A percentile compares a stretch with the other conserved stretches of the same genome.
Conservation (phyloP, 1,140 invertebrate genomes). For the Brachionus manjavacas region DNA sequence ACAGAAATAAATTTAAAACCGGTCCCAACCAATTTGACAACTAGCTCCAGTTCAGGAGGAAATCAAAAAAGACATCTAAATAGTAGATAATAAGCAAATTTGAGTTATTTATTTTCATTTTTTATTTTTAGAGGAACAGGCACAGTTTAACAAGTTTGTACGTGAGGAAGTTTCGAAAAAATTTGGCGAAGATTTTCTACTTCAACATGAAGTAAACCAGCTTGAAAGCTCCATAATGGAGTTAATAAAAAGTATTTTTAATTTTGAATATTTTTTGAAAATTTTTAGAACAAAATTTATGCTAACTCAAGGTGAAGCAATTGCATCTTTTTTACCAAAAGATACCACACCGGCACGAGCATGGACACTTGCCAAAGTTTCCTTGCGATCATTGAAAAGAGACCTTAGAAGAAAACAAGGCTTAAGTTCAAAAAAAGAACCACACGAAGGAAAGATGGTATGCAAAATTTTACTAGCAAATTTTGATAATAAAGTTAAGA, state of each 20-base stretch:
- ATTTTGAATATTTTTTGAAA: not conserved
- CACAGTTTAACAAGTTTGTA: conserved; percentile 38
- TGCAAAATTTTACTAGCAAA: not conserved
- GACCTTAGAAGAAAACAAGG: conserved; percentile 38
- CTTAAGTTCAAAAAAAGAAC: conserved; percentile 13
- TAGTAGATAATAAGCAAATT: not conserved
- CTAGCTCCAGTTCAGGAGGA: not conserved
- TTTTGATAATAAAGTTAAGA: not conserved
- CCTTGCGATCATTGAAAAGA: conserved; percentile 26
- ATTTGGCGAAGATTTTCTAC: conserved; percentile 40
- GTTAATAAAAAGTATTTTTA: conserved; percentile 6
- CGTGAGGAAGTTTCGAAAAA: conserved; percentile 42
- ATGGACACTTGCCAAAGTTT: conserved; percentile 37
- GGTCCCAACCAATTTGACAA: conserved; percentile 7
- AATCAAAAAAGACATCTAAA: conserved; percentile 38
- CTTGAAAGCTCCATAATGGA: conserved; percentile 37
- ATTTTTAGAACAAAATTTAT: not conserved
- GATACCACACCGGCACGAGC: conserved; percentile 38
- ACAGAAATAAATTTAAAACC: conserved; percentile 39
- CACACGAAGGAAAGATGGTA: conserved; percentile 35
- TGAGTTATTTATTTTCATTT: not conserved
- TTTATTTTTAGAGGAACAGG: conserved; percentile 26
- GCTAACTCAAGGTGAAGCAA: not conserved
- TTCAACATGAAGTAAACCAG: conserved; percentile 40
- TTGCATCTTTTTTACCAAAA: conserved; percentile 40